These are phyloP conservation scores for Mercenaria mercenaria DNA, from an alignment of 1,140 invertebrate species.

Conservation along the genomic window DNA sequence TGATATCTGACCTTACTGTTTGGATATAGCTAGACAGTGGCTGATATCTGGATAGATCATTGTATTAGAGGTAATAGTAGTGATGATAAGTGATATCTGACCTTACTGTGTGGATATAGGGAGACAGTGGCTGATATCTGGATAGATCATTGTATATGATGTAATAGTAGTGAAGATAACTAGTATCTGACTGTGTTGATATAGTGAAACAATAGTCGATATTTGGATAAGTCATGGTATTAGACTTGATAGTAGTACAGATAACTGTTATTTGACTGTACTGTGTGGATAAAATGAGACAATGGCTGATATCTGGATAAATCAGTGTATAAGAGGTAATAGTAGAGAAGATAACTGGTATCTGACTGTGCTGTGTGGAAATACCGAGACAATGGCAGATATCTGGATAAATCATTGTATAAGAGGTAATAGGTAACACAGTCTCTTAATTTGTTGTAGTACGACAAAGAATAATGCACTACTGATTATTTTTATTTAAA, in stretches of 20 bases:
- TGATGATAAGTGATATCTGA: slow-evolving; percentile 41
- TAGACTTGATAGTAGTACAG: too few relatives aligned
- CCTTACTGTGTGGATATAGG: not conserved
- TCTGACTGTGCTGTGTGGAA: slow-evolving; percentile 5
- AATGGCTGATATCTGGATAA: slow-evolving; percentile 3
- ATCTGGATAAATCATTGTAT: slow-evolving; percentile 49
- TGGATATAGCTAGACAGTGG: not conserved
- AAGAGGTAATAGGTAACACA: slow-evolving; percentile 41
- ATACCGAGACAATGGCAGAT: not conserved
- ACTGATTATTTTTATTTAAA: too few relatives aligned
- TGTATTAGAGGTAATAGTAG: slow-evolving; percentile 48
- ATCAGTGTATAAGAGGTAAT: slow-evolving; percentile 54
- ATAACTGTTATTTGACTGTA: slow-evolving; percentile 15
- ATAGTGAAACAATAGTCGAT: not conserved
- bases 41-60: slow-evolving; percentile 24
- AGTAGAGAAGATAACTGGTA: slow-evolving; percentile 37
- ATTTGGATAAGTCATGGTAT: slow-evolving; percentile 42
- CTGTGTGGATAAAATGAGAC: slow-evolving; percentile 10
- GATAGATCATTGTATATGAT: slow-evolving; percentile 48
- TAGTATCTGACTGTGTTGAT: slow-evolving; percentile 28
- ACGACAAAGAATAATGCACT: too few relatives aligned
- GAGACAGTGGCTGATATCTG: slow-evolving; percentile 14
- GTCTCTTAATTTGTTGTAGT: too few relatives aligned
- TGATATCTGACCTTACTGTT: slow-evolving; percentile 20
- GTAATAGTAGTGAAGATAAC: slow-evolving; percentile 39